These are phyloP conservation scores for Epizoanthus scotinus DNA, from an alignment of 92 coral and sea anemone genomes.

Conservation along the genomic window DNA sequence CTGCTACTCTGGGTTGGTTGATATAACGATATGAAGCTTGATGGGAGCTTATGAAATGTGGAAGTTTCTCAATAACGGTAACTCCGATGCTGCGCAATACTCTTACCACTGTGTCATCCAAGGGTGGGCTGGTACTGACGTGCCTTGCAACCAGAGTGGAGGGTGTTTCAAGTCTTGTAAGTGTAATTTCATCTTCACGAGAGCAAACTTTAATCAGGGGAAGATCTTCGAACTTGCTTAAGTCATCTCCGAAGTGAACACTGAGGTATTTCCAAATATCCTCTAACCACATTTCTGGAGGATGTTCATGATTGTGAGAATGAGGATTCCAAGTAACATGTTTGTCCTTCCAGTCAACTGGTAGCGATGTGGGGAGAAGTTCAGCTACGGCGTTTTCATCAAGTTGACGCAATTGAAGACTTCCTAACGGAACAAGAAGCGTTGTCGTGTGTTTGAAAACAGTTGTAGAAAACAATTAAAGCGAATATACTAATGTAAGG, in stretches of 20 bases:
- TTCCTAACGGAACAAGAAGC: slow-evolving; percentile 16
- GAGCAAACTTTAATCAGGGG: slow-evolving; percentile 59
- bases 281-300: slow-evolving; percentile 62
- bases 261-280: slow-evolving; percentile 66
- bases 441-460: no score
- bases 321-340: slow-evolving; percentile 65
- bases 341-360: slow-evolving; percentile 56
- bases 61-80: slow-evolving; percentile 42
- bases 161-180: slow-evolving; percentile 47
- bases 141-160: slow-evolving; percentile 36
- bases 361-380: slow-evolving; percentile 56
- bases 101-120: slow-evolving; percentile 21
- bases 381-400: slow-evolving; percentile 41
- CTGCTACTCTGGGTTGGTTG: no score
- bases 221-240: slow-evolving; percentile 45
- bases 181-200: slow-evolving; percentile 9
- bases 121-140: slow-evolving; percentile 12
- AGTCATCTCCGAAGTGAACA: slow-evolving; percentile 43
- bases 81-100: slow-evolving; percentile 43
- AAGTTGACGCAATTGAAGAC: slow-evolving; percentile 60
- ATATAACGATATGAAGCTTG: slow-evolving; percentile 12
- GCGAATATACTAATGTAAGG: no score
- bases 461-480: no score
- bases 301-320: slow-evolving; percentile 40
- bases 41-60: slow-evolving; percentile 34